A percentile compares a stretch with the other conserved stretches of the same genome.
Conservation (phyloP, 2,113 vertebrate genomes). For the Trichechus manatus region DNA sequence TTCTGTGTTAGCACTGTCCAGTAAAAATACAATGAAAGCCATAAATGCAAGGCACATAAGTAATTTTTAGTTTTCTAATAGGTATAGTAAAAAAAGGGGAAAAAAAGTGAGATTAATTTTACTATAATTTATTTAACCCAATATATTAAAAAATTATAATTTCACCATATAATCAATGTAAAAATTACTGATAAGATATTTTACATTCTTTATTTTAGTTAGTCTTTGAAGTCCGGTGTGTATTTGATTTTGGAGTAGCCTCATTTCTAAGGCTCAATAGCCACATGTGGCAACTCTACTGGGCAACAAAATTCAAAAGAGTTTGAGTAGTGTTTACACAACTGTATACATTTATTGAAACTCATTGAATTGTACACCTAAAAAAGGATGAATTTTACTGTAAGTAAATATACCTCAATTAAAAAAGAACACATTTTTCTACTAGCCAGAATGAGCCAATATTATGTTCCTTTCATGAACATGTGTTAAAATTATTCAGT, state of each 20-base stretch:
- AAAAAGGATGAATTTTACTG: not conserved
- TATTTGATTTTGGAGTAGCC: not conserved
- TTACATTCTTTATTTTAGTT: not conserved
- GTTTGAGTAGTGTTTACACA: not conserved
- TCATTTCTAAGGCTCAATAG: not conserved
- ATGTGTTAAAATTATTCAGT: conserved; percentile 1
- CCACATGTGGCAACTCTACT: not conserved
- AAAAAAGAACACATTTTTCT: not conserved
- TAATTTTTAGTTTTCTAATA: conserved; percentile 41
- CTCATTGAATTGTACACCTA: not conserved
- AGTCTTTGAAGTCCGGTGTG: not conserved
- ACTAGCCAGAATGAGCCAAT: not conserved
- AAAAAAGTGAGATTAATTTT: not conserved
- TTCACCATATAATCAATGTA: not conserved
- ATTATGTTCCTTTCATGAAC: not conserved
- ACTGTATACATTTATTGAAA: not conserved
- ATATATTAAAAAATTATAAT: not conserved
- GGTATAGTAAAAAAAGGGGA: not conserved
- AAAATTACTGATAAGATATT: not conserved
- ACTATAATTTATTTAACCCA: not conserved
- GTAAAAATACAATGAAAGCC: not conserved
- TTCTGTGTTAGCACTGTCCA: not conserved
- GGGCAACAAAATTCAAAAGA: not conserved
- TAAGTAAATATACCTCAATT: not conserved
- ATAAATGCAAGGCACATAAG: not conserved